Evolutionary conservation across 2,797 vertebrate species (phyloP).

Genomic region (Ctenosaura bakeri): DNA sequence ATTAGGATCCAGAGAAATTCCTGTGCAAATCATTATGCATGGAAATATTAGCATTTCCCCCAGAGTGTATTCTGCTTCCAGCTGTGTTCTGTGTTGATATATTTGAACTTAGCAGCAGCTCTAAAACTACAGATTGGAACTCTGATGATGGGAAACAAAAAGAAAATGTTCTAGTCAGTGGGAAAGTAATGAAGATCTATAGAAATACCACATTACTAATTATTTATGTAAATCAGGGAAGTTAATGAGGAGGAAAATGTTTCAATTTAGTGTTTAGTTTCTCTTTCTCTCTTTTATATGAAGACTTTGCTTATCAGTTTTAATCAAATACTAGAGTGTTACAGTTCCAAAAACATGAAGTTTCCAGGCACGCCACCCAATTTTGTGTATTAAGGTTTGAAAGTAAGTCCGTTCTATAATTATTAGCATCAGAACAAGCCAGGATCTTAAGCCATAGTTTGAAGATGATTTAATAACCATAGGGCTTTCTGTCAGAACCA

Average conservation of each 20-base stretch:
- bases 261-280: conserved; percentile 34
- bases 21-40: background rate
- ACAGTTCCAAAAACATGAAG: conserved; percentile 23
- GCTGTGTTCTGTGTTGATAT: conserved; percentile 12
- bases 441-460: background rate
- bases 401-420: background rate
- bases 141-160: conserved; percentile 36
- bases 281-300: conserved; percentile 5
- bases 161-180: conserved; percentile 46
- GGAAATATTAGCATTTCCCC: background rate
- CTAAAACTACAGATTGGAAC: conserved; percentile 31
- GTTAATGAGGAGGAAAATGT: conserved; percentile 55
- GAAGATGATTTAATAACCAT: background rate
- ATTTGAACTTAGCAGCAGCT: conserved; percentile 39
- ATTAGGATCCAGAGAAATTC: background rate
- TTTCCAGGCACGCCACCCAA: background rate
- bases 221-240: conserved; percentile 61
- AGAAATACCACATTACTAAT: conserved; percentile 54
- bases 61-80: background rate
- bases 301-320: background rate
- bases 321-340: conserved; percentile 32
- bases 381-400: background rate
- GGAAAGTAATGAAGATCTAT: conserved; percentile 52
- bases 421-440: background rate
- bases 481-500: background rate